A percentile compares a stretch with the other conserved stretches of the same genome.
Evolutionary conservation across 2,797 vertebrate species (phyloP).

Genomic region (Coendou prehensilis): DNA sequence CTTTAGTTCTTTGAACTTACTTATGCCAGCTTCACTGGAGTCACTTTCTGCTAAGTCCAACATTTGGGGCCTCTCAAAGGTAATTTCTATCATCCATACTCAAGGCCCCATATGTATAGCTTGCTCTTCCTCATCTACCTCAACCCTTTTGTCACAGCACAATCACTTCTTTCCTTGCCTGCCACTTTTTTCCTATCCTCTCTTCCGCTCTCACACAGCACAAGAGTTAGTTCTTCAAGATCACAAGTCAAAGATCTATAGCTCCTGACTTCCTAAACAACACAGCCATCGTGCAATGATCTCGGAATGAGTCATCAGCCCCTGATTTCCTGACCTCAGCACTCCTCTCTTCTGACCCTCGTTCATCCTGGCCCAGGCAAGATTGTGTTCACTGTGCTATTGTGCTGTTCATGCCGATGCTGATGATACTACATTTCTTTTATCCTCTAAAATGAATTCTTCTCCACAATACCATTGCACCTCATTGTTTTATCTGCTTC

Average conservation of each 20-base stretch:
- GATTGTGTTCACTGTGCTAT: too few species aligned
- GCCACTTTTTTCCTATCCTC: too few species aligned
- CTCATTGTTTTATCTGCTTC: too few species aligned
- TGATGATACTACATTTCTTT: too few species aligned
- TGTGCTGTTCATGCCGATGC: neutral
- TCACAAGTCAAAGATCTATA: neutral
- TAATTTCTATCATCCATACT: neutral
- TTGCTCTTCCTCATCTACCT: neutral
- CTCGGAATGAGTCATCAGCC: neutral
- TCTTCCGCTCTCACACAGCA: too few species aligned
- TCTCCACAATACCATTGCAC: neutral
- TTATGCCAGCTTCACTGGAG: neutral
- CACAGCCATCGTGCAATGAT: neutral
- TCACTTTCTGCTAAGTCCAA: neutral
- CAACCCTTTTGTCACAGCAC: neutral
- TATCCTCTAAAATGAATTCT: neutral
- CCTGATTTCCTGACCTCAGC: too few species aligned
- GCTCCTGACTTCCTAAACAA: neutral
- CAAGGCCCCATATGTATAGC: fast-evolving
- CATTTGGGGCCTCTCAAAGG: neutral
- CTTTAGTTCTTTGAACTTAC: neutral
- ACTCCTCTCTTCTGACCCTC: too few species aligned
- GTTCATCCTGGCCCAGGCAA: too few species aligned
- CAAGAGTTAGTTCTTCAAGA: neutral
- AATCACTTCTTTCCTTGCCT: neutral